A percentile compares a stretch with the other conserved stretches of the same genome.
These are phyloP conservation scores for Cathartes aura DNA, from an alignment of 2,113 vertebrate genomes.

Conservation along the genomic window DNA sequence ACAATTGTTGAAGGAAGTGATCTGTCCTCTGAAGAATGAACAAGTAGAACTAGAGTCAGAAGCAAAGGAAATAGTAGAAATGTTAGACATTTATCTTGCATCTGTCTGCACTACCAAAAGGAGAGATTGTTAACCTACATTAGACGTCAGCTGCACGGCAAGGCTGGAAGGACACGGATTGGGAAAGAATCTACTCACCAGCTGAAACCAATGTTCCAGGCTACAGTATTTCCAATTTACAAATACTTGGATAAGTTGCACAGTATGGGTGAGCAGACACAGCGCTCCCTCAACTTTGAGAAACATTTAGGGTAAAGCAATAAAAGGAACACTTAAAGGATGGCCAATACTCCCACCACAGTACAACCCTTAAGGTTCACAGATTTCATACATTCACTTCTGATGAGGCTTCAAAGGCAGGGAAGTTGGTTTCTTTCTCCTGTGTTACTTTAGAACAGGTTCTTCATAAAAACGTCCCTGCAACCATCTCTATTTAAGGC, in stretches of 20 bases:
- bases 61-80: conserved; percentile 34
- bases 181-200: conserved; percentile 2
- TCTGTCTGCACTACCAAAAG: background rate
- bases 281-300: background rate
- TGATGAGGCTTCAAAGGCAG: background rate
- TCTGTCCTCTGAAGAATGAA: conserved; percentile 19
- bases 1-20: background rate
- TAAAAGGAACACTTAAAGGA: background rate
- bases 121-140: background rate
- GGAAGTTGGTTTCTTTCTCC: background rate
- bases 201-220: conserved; percentile 35
- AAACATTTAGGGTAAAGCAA: background rate
- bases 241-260: background rate
- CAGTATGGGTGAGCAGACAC: background rate
- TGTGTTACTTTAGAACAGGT: background rate
- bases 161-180: background rate
- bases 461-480: background rate
- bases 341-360: background rate
- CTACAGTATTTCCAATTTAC: background rate
- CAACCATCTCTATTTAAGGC: background rate
- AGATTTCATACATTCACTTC: background rate
- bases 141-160: background rate
- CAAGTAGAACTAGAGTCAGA: background rate
- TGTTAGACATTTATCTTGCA: background rate
- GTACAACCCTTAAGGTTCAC: background rate